These are phyloP conservation scores for Hipparchia semele DNA, from an alignment of 2,888 invertebrate species.

Conservation along the genomic window DNA sequence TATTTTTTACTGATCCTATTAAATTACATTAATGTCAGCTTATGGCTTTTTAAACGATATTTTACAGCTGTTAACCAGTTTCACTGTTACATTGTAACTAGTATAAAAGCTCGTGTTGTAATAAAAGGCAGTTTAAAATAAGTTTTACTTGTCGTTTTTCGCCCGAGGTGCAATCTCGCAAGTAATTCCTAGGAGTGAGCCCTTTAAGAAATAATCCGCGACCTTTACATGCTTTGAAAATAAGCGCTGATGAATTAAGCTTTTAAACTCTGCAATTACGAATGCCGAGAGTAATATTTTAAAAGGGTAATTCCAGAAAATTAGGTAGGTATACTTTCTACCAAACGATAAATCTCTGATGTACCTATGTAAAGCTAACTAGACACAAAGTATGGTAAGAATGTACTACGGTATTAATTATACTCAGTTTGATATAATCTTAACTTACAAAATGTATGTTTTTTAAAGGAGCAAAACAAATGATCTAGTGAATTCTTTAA, in stretches of 20 bases:
- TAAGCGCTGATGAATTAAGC: conserved; percentile 37
- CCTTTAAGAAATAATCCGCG: conserved; percentile 33
- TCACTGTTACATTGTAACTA: conserved; percentile 1
- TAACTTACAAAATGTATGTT: too few species aligned
- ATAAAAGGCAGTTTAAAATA: conserved; percentile 5
- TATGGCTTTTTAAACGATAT: background rate
- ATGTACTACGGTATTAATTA: too few species aligned
- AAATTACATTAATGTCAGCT: background rate
- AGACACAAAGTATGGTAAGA: background rate
- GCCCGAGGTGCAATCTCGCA: conserved; percentile 11
- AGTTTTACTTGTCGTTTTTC: conserved; percentile 8
- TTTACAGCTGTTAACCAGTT: conserved; percentile 9
- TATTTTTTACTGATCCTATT: background rate
- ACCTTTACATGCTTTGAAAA: conserved; percentile 36
- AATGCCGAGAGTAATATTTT: conserved; percentile 35
- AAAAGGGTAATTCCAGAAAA: conserved; percentile 25
- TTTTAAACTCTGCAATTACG: conserved; percentile 38
- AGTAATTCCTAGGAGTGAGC: conserved; percentile 19
- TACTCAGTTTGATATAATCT: too few species aligned
- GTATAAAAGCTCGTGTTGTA: conserved; percentile 1
- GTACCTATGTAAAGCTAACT: background rate
- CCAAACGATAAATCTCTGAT: background rate
- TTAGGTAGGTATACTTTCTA: conserved; percentile 1
- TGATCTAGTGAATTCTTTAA: too few species aligned
- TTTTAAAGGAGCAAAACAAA: too few species aligned